phyloP scores from a whole-genome alignment of 2,113 vertebrate genomes.

The Catharus fuscescens region DNA sequence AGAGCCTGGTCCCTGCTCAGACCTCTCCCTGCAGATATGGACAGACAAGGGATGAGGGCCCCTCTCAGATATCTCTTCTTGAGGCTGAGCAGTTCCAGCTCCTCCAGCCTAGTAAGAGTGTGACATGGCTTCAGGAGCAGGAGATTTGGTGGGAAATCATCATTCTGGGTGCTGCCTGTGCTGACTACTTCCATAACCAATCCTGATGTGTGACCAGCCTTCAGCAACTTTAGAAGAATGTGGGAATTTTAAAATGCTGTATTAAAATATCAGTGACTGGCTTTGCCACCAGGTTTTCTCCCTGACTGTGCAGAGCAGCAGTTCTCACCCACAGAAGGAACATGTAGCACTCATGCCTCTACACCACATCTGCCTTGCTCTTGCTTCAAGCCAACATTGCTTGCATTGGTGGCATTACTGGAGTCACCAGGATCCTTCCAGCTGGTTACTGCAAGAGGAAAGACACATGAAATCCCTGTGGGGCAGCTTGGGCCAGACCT shows the following conservation, averaged over 20 bases:
- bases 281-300: not conserved
- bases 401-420: not conserved
- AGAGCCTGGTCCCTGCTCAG: not conserved
- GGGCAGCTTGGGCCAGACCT: not conserved
- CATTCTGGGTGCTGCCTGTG: rapidly evolving
- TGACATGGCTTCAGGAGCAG: not conserved
- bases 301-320: not conserved
- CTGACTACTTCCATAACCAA: rapidly evolving
- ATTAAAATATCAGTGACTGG: not conserved
- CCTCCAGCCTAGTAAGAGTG: not conserved
- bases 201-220: not conserved
- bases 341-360: not conserved
- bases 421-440: not conserved
- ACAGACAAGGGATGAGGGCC: not conserved
- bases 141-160: not conserved
- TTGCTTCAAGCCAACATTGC: rapidly evolving
- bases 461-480: not conserved
- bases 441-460: not conserved
- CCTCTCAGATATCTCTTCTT: not conserved
- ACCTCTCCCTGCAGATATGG: not conserved
- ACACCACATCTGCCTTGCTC: rapidly evolving
- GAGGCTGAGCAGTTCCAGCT: not conserved
- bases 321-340: not conserved
- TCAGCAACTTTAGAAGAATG: not conserved
- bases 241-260: not conserved